Base-by-base conservation (phyloP, 2,113 vertebrate species). In the Leptobrachium ailaonicum region DNA sequence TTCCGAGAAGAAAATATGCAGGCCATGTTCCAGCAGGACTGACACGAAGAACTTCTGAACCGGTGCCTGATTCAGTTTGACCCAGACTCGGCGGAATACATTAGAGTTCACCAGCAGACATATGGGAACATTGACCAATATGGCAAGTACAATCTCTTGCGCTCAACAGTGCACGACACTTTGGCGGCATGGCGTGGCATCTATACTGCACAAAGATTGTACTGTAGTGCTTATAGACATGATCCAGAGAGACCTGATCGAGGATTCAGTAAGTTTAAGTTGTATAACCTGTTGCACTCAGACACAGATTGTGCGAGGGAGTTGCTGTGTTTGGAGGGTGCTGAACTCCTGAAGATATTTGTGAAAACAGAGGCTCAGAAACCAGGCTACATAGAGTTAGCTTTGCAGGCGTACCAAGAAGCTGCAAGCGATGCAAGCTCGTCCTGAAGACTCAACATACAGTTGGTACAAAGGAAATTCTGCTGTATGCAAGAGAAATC, bases 21-120 rank as follows among this genome's bases (percentile, higher is more conserved):
- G 93, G 82, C 82, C 69, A 87, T 94, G 70, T 97, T 95, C 84
- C 91, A 86, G 67, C 91, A 95, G 81, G 93, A 97, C 85, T 93
- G 90, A 1, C 94, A 99, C 0, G 92, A 90, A 74, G 95, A 98
- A 54, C 76, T 97, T 82, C 92, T 99, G 81, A 88, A 97, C 82
- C 84, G 91, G 75, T 98, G 96, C 68, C 71, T 96, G 79, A 92
- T 94, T 82, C 98, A 99, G 83, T 99, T 98, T 91, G 96, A 99
- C 79, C 96, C 97, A 6, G 97, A 99, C 90, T 96, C 96, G 41
- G 47, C 91, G 58, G 95, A 98, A 20, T 99, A 95, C 86, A 96
- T 95, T 78, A 92, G 87, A 88, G 56, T 7, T 14, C 41, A 9
- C 40, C 53, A 86, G 2, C 87, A 87, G 56, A 90, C 95, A 2